Evolutionary conservation across 2,888 invertebrate genomes (phyloP).

Genomic region (Rhyacophila evoluta): DNA sequence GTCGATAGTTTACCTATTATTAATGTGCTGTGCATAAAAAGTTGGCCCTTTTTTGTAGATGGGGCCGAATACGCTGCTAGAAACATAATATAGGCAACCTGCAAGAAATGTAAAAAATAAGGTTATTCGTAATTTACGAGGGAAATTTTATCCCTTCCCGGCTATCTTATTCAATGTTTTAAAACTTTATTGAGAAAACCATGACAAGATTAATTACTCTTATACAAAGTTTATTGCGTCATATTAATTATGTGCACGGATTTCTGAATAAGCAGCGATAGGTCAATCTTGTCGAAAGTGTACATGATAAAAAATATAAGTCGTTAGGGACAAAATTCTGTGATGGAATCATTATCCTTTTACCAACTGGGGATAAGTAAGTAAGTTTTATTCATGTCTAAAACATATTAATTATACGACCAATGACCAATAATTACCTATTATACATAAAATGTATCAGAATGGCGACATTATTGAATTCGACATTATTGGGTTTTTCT

Average conservation of each 20-base stretch:
- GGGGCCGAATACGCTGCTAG: constrained; percentile 85
- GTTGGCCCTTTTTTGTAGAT: constrained; percentile 80
- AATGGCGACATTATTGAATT: too few species aligned
- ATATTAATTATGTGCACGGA: neutral
- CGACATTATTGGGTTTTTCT: too few species aligned
- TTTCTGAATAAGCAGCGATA: neutral
- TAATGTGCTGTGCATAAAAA: constrained; percentile 85
- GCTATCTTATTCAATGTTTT: constrained; percentile 11
- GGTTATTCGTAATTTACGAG: neutral
- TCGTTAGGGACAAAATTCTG: neutral
- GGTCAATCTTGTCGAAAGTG: neutral
- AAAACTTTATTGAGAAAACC: neutral
- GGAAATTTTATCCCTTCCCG: neutral
- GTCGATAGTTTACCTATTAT: constrained; percentile 75
- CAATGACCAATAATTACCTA: too few species aligned
- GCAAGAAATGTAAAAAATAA: constrained; percentile 65
- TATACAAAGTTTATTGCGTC: neutral
- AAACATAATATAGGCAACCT: constrained; percentile 84
- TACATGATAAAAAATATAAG: too few species aligned
- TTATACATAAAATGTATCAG: too few species aligned
- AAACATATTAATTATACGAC: too few species aligned
- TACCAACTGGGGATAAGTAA: neutral
- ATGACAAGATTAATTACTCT: constrained; percentile 1
- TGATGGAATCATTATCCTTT: neutral
- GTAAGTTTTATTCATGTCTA: too few species aligned